A percentile compares a stretch with the other conserved stretches of the same genome.
Conservation (phyloP, 2,888 invertebrate species). For the Oxytorus armatus region DNA sequence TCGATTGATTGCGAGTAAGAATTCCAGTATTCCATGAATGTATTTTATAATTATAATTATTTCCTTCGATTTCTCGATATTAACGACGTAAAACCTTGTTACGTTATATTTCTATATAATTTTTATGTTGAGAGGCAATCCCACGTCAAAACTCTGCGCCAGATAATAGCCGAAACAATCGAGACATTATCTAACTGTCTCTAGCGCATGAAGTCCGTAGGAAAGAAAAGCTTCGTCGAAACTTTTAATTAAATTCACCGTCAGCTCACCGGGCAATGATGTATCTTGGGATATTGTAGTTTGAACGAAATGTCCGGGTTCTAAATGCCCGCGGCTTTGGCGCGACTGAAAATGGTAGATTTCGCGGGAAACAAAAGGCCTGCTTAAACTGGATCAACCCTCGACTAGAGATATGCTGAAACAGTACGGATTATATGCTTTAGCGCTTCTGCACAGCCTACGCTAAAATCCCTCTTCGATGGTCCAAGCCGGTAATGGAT, state of each 20-base stretch:
- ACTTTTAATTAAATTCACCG: conserved; percentile 44
- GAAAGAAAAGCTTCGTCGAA: background rate
- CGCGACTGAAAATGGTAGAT: conserved; percentile 34
- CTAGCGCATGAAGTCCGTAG: background rate
- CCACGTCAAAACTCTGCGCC: background rate
- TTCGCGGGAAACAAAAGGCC: conserved; percentile 35
- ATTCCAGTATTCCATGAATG: too few relatives aligned
- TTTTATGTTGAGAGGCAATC: background rate
- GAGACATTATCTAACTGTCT: background rate
- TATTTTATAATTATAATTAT: too few relatives aligned
- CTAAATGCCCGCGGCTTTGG: conserved; percentile 27
- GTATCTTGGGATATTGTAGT: conserved; percentile 23
- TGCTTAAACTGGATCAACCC: conserved; percentile 50
- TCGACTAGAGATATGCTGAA: background rate
- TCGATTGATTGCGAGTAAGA: too few relatives aligned
- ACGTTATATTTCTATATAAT: background rate
- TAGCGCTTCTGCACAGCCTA: conserved; percentile 30
- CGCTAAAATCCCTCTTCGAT: conserved; percentile 37
- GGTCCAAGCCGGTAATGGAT: conserved; percentile 15
- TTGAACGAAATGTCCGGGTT: conserved; percentile 18
- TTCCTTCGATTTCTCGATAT: too few relatives aligned
- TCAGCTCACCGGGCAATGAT: background rate
- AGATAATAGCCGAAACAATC: background rate
- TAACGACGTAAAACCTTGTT: too few relatives aligned
- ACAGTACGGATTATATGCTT: conserved; percentile 52